These are phyloP conservation scores for Mirza zaza DNA, from an alignment of 2,113 vertebrate species.

Conservation along the genomic window DNA sequence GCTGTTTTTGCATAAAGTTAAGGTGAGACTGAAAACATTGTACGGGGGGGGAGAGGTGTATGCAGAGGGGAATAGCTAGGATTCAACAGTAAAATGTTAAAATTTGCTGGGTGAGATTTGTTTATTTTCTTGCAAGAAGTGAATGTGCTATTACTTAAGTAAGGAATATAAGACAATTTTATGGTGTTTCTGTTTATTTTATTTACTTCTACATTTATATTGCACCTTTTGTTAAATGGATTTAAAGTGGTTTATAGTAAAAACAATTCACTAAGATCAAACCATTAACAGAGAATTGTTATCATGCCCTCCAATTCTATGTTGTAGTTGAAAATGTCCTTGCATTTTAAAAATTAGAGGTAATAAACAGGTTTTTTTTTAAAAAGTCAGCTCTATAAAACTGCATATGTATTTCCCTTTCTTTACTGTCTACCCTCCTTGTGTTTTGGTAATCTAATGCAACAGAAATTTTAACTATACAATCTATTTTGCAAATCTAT, in stretches of 20 bases:
- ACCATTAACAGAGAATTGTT: not conserved
- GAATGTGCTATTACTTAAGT: not conserved
- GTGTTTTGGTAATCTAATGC: not conserved
- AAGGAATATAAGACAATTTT: not conserved
- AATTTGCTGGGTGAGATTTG: not conserved
- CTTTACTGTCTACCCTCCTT: not conserved
- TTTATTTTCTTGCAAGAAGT: not conserved
- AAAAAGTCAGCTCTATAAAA: not conserved
- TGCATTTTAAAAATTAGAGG: not conserved
- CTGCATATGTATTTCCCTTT: not conserved
- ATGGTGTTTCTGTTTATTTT: not conserved
- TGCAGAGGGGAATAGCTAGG: not conserved
- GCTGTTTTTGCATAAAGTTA: not conserved
- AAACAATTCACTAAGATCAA: not conserved
- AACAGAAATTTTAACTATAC: not conserved
- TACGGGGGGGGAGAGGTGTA: not conserved
- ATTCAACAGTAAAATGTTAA: not conserved
- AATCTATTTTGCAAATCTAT: not conserved
- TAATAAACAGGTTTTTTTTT: not conserved
- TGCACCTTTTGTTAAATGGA: not conserved
- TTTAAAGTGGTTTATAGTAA: not conserved
- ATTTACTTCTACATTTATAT: conserved; percentile 19
- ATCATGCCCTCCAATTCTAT: not conserved
- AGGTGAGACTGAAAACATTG: not conserved
- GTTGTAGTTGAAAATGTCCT: not conserved